These are phyloP conservation scores for Argyrosomus regius DNA, from an alignment of 2,797 vertebrate species.

Conservation along the genomic window DNA sequence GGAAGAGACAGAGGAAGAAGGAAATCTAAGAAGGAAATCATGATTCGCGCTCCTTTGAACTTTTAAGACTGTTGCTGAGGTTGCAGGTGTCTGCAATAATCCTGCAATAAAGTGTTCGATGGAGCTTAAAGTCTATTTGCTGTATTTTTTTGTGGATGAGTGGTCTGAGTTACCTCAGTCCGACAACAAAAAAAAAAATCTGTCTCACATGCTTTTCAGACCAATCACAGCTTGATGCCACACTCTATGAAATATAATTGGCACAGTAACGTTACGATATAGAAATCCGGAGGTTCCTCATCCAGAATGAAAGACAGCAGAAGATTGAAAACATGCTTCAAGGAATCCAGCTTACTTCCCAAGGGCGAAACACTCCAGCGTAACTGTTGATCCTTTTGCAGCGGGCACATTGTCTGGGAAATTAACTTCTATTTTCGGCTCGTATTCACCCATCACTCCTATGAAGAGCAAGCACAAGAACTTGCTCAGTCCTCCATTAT, in stretches of 20 bases:
- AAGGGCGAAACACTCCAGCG: slow-evolving; percentile 95
- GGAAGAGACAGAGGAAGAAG: slow-evolving; percentile 43
- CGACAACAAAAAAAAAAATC: slow-evolving; percentile 42
- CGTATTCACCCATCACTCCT: slow-evolving; percentile 98
- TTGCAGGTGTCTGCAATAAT: slow-evolving; percentile 44
- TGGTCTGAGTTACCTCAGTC: slow-evolving; percentile 47
- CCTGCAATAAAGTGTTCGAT: slow-evolving; percentile 50
- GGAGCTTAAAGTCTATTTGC: slow-evolving; percentile 42
- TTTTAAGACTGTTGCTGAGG: slow-evolving; percentile 28
- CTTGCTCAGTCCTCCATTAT: slow-evolving; percentile 75
- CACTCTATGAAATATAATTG: slow-evolving; percentile 68
- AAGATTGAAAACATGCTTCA: slow-evolving; percentile 77
- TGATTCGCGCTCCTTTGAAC: slow-evolving; percentile 41
- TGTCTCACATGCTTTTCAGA: slow-evolving; percentile 41
- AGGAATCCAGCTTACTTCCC: slow-evolving; percentile 93
- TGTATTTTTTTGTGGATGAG: slow-evolving; percentile 39
- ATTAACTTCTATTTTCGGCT: slow-evolving; percentile 99
- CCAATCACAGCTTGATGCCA: slow-evolving; percentile 45
- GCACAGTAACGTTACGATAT: slow-evolving; percentile 51
- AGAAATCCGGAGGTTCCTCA: slow-evolving; percentile 53
- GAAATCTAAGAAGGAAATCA: slow-evolving; percentile 15
- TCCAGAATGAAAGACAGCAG: slow-evolving; percentile 58
- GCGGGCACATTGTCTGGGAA: slow-evolving; percentile 95
- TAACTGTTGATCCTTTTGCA: slow-evolving; percentile 94
- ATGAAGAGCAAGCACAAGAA: slow-evolving; percentile 68